phyloP scores from a whole-genome alignment of 2,888 invertebrate genomes.

The Zhuqinia jingwanae region DNA sequence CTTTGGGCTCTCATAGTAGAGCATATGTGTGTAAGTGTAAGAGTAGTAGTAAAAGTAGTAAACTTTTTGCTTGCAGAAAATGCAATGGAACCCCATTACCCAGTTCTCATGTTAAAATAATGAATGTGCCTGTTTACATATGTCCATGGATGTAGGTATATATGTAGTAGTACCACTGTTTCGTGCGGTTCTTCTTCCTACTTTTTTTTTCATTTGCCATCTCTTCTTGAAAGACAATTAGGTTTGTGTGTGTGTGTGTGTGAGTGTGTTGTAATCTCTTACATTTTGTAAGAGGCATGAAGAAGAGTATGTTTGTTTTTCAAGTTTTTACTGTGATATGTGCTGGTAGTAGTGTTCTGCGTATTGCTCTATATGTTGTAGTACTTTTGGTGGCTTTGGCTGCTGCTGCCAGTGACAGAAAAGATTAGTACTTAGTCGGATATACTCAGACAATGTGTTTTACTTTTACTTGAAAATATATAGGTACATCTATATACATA shows the following conservation, averaged over 20 bases:
- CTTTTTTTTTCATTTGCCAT: constrained; percentile 59
- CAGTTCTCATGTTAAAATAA: constrained; percentile 40
- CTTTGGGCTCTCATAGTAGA: not conserved
- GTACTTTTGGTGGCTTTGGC: not conserved
- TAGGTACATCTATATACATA: not conserved
- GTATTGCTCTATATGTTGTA: constrained; percentile 7
- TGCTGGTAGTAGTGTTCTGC: no score
- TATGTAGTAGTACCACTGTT: constrained; percentile 48
- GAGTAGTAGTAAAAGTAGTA: not conserved
- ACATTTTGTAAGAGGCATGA: constrained; percentile 29
- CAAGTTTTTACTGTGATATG: not conserved
- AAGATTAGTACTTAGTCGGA: constrained; percentile 58
- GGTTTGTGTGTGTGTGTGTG: no score
- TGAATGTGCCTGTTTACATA: constrained; percentile 55
- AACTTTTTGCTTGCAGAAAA: constrained; percentile 15
- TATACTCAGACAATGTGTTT: no score
- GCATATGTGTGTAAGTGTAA: not conserved
- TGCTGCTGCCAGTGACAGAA: constrained; percentile 61
- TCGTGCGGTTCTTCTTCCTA: constrained; percentile 42
- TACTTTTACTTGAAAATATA: no score
- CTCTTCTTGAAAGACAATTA: constrained; percentile 75
- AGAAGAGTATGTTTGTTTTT: not conserved
- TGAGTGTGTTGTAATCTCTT: no score
- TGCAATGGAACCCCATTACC: constrained; percentile 31
- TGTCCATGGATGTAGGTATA: constrained; percentile 50